Base-by-base conservation (phyloP, 2,113 vertebrate genomes). In the Camelus dromedarius region DNA sequence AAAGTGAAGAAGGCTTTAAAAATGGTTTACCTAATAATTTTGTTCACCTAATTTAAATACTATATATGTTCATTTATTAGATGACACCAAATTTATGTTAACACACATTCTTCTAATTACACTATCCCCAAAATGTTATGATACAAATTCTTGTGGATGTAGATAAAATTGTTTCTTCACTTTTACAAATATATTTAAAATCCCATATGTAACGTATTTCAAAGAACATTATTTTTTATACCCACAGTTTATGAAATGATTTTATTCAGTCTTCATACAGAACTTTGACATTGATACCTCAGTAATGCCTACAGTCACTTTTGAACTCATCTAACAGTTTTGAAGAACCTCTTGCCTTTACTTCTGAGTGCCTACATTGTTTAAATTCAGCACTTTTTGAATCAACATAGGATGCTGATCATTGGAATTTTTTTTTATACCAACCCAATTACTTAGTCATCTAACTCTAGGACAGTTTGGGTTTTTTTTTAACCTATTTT, bases 101-200 rank as follows among this genome's bases (percentile, higher is more conserved):
- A 70, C 46, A 81, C 6, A 72, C 12, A 62, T 80, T 80, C 90
- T 70, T 72, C 75, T 70, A 60, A 76, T 82, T 76, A 24, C 24
- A 62, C 26, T 56, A 32, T 79, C 11, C 60, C 52, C 1, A 42
- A 94, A 88, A 90, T 48, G 2, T 81, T 69, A 58, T 60, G 19
- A 69, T 73, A 35, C 42, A 69, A 56, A 83, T 77, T 58, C 7
- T 85, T 42, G 54, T 58, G 4, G 18, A 48, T 35, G 9, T 42
- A 82, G 52, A 77, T 82, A 56, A 73, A 82, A 54, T n/a, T 90
- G 0, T 35, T 30, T 72, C 85, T 50, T 64, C 2, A 30, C 3
- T 89, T 75, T 89, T 58, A 76, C 1, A 89, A 72, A 89, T 86
- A 64, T 38, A 89, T 42, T 72, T 70, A 46, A 95, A 92, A 81